Evolutionary conservation across 2,113 vertebrate genomes (phyloP).

Genomic region (Neotragus pygmaeus): DNA sequence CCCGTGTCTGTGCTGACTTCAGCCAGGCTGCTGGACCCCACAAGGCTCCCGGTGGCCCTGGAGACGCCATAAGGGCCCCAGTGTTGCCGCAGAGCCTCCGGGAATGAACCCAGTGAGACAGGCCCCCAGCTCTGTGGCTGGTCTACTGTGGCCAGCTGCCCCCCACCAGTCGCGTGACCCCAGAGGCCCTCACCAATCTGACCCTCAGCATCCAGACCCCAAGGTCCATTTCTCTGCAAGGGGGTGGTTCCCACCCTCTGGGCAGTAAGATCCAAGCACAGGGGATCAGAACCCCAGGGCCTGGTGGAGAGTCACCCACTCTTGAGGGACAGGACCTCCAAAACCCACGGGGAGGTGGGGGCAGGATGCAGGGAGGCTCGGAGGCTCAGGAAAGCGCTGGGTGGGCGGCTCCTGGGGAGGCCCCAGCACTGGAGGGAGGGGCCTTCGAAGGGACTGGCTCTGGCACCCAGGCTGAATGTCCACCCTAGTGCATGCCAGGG

Average conservation of each 20-base stretch:
- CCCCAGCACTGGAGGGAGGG: not conserved
- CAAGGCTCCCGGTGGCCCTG: fast-evolving
- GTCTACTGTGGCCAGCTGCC: not conserved
- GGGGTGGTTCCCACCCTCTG: not conserved
- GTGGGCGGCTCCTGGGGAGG: not conserved
- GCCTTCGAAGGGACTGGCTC: constrained; percentile 44
- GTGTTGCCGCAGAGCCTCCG: fast-evolving
- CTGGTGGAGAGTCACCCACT: fast-evolving
- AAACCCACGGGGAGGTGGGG: fast-evolving
- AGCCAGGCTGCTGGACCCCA: no score
- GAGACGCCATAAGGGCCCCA: fast-evolving
- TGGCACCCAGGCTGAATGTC: constrained; percentile 63
- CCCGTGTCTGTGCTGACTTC: not conserved
- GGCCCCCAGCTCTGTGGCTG: not conserved
- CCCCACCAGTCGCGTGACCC: not conserved
- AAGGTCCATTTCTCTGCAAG: not conserved
- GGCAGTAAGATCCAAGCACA: no score
- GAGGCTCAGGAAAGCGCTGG: not conserved
- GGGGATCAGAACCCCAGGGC: not conserved
- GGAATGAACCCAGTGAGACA: not conserved
- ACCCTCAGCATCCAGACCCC: not conserved
- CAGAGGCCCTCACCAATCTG: not conserved
- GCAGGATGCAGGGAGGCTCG: no score
- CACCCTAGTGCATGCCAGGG: constrained; percentile 34
- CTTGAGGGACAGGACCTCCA: fast-evolving